Base-by-base conservation (phyloP, 1,140 invertebrate genomes). In the Drosophila saltans region DNA sequence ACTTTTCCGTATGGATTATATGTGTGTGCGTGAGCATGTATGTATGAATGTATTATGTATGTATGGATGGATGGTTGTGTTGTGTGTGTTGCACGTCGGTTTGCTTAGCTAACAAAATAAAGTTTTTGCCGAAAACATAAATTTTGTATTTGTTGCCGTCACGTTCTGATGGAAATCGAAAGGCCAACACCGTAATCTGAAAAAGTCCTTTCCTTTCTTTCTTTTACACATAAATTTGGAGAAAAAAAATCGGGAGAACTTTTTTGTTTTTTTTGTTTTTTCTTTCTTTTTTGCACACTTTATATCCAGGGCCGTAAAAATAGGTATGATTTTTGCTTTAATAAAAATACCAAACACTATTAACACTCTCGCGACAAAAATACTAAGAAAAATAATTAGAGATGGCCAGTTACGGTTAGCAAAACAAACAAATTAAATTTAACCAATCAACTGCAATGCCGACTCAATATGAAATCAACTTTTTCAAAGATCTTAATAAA, bases 81-180 rank as follows among this genome's bases (percentile, higher is more conserved):
- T 52, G 45, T 52, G 45, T 52, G 45, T 52, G 45, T 52, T 52
- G 45, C 45, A 52, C 45, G 45, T 52, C 45, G 45, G 45, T 52
- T 52, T 26, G 21, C 45, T 52, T 52, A 52, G 45, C 21, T 52
- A 52, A 52, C 45, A 52, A 52, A 52, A 52, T 52, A 52, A 24
- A 26, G 8, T 52, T 10, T 52, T 52, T 52, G 45, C 45, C 45
- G 45, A 26, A 52, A 52, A 52, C 45, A 52, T 24, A 52, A 52
- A 52, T 52, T 52, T 52, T 10, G 21, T 52, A 10, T 26, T 1
- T 26, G 8, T 26, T 52, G 21, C 21, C 45, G 45, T 52, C 8
- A 52, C 21, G 45, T 52, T 52, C 21, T 52, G 45, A 52, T 52
- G 24, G 21, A 11, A 52, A 52, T 26, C 10, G 21, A 26, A 26